Evolutionary conservation across 1,140 invertebrate genomes (phyloP).

Genomic region (Leptinotarsa texana): DNA sequence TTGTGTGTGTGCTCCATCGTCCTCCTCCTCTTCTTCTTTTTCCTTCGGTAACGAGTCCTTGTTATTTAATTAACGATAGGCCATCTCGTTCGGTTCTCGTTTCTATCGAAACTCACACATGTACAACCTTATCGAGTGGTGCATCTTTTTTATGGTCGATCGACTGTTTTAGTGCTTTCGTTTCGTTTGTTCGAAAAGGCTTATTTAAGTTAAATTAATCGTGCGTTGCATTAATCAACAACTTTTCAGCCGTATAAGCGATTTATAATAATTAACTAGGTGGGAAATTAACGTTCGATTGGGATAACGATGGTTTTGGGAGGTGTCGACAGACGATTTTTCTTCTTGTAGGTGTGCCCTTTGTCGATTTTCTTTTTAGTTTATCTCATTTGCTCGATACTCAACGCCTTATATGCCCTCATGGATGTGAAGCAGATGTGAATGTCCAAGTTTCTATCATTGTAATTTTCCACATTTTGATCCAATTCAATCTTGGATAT

Average conservation of each 20-base stretch:
- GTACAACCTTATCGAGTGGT: conserved; percentile 47
- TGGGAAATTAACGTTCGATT: conserved; percentile 10
- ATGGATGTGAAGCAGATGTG: too few relatives aligned
- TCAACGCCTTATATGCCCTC: too few relatives aligned
- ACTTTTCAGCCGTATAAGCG: conserved; percentile 22
- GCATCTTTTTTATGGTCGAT: conserved; percentile 44
- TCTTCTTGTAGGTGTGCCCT: neutral
- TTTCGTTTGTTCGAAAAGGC: conserved; percentile 41
- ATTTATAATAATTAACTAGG: conserved; percentile 32
- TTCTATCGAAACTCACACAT: conserved; percentile 51
- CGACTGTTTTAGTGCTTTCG: conserved; percentile 33
- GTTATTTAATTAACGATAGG: conserved; percentile 53
- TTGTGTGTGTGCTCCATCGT: conserved; percentile 46
- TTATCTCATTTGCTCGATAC: too few relatives aligned
- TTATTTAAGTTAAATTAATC: conserved; percentile 45
- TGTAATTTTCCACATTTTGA: too few relatives aligned
- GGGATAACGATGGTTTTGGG: neutral
- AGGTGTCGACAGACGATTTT: conserved; percentile 7
- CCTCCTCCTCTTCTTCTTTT: conserved; percentile 39
- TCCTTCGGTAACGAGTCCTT: conserved; percentile 47
- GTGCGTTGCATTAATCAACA: conserved; percentile 38
- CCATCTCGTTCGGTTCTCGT: conserved; percentile 43
- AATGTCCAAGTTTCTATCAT: too few relatives aligned
- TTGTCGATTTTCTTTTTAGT: too few relatives aligned
- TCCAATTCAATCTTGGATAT: too few relatives aligned